Percentiles rank a stretch among this genome's conserved stretches.
These are phyloP conservation scores for Ormyrus nitidulus DNA, from an alignment of 2,888 invertebrate species.

Conservation along the genomic window DNA sequence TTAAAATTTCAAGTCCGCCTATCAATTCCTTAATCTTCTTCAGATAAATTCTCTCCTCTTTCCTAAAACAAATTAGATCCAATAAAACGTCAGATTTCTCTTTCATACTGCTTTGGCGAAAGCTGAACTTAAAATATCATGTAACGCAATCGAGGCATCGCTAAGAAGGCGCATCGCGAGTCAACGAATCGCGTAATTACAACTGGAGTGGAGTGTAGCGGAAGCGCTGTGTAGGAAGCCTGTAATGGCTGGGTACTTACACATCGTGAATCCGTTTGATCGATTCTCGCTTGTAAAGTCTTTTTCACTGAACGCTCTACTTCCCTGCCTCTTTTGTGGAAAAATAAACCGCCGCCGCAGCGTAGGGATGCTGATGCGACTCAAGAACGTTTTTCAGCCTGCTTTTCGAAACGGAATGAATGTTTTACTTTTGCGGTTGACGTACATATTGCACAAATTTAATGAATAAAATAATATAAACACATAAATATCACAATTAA, in stretches of 20 bases:
- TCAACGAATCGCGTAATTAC: slow-evolving; percentile 50
- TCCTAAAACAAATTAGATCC: no score
- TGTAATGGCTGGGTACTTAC: not conserved
- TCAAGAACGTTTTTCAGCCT: not conserved
- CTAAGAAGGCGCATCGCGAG: slow-evolving; percentile 34
- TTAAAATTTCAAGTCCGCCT: no score
- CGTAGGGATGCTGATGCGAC: no score
- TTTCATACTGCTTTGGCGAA: not conserved
- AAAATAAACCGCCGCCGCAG: no score
- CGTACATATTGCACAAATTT: not conserved
- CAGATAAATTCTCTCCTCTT: no score
- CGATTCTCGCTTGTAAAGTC: not conserved
- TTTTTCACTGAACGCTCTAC: not conserved
- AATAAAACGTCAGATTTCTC: no score
- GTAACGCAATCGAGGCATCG: slow-evolving; percentile 10
- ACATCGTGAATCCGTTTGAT: slow-evolving; percentile 19
- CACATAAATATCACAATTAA: no score
- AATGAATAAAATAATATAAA: no score
- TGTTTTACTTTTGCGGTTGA: not conserved
- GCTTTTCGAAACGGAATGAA: not conserved
- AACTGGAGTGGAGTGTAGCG: not conserved
- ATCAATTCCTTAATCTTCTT: no score
- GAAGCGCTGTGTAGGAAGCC: slow-evolving; percentile 19
- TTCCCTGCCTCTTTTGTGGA: no score
- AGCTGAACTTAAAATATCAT: slow-evolving; percentile 20